These are phyloP conservation scores for Centruroides vittatus DNA, from an alignment of 1,140 invertebrate genomes.

Conservation along the genomic window DNA sequence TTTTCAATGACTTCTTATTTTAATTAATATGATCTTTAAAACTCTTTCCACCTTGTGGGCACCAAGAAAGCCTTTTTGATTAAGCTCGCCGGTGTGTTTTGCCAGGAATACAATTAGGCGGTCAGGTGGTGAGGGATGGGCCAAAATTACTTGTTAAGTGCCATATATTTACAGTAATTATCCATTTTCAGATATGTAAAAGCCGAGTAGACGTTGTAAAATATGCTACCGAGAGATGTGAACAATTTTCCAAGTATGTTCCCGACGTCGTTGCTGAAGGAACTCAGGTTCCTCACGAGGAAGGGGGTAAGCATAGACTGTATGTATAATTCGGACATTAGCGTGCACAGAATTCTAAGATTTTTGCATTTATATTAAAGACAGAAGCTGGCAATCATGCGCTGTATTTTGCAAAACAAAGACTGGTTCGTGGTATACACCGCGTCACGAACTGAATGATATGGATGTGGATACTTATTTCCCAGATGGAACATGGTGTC, in stretches of 20 bases:
- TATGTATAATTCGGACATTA: too few relatives aligned
- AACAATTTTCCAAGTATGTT: slow-evolving; percentile 40
- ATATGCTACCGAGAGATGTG: slow-evolving; percentile 45
- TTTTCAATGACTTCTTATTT: too few relatives aligned
- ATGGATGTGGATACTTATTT: slow-evolving; percentile 54
- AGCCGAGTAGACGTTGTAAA: slow-evolving; percentile 36
- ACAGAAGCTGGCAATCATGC: slow-evolving; percentile 55
- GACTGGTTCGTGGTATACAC: slow-evolving; percentile 51
- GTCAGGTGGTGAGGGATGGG: too few relatives aligned
- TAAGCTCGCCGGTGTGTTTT: too few relatives aligned
- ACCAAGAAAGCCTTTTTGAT: too few relatives aligned
- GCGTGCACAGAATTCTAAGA: too few relatives aligned
- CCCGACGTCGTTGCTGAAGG: slow-evolving; percentile 43
- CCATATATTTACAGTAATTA: background rate
- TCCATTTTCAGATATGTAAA: slow-evolving; percentile 35
- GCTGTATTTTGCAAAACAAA: slow-evolving; percentile 53
- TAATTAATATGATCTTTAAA: too few relatives aligned
- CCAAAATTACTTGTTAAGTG: too few relatives aligned
- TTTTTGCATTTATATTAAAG: slow-evolving; percentile 20
- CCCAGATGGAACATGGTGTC: slow-evolving; percentile 66
- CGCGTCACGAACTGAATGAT: slow-evolving; percentile 53
- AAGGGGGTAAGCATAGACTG: too few relatives aligned
- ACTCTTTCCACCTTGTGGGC: too few relatives aligned
- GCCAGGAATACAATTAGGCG: too few relatives aligned
- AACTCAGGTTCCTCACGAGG: slow-evolving; percentile 14